Percentiles rank a stretch among this genome's conserved stretches.
Conservation (phyloP, 1,140 invertebrate genomes). For the Ganaspis sp. region DNA sequence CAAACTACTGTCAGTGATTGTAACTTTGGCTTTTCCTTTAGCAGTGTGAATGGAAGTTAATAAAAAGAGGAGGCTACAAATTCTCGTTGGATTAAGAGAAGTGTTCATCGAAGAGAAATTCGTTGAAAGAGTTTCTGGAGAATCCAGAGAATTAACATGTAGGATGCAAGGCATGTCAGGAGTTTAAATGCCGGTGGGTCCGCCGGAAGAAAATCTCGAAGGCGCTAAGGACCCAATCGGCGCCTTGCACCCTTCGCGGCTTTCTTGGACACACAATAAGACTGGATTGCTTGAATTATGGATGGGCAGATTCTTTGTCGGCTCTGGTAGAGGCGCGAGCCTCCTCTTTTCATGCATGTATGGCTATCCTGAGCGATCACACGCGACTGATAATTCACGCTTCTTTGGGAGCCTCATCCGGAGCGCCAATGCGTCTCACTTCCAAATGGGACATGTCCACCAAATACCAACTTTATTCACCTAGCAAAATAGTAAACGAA, state of each 20-base stretch:
- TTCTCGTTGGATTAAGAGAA: no score
- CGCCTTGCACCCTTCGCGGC: constrained; percentile 42
- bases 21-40: no score
- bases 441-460: background rate
- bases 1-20: no score
- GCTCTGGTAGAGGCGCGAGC: background rate
- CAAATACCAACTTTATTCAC: background rate
- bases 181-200: constrained; percentile 28
- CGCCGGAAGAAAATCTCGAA: constrained; percentile 21
- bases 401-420: constrained; percentile 36
- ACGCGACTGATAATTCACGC: constrained; percentile 49
- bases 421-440: constrained; percentile 33
- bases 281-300: constrained; percentile 56
- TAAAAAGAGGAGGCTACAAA: no score
- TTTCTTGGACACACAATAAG: constrained; percentile 45
- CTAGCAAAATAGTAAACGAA: no score
- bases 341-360: constrained; percentile 39
- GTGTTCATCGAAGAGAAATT: background rate
- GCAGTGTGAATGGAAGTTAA: no score
- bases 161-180: constrained; percentile 9
- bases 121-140: background rate
- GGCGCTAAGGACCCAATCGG: constrained; percentile 35
- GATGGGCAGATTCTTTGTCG: constrained; percentile 52
- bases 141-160: background rate
- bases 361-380: constrained; percentile 47